Percentiles rank a stretch among this genome's conserved stretches.
Conservation (phyloP, 1,140 invertebrate species). For the Chironomus tepperi region DNA sequence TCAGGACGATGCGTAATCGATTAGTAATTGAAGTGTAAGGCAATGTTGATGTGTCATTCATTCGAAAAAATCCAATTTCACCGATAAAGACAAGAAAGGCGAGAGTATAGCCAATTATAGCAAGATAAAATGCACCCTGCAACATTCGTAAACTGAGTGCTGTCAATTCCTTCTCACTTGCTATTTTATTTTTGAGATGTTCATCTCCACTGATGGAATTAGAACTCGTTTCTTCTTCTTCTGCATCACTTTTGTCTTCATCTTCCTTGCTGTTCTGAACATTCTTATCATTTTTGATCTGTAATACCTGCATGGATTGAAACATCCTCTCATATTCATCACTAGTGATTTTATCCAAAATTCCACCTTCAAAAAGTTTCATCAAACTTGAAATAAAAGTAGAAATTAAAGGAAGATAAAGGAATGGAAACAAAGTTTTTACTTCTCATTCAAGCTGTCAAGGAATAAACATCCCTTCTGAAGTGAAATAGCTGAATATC, state of each 20-base stretch:
- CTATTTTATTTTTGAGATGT: conserved; percentile 23
- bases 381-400: conserved; percentile 46
- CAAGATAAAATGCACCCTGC: conserved; percentile 55
- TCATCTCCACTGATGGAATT: conserved; percentile 27
- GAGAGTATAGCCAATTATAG: conserved; percentile 45
- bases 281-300: conserved; percentile 25
- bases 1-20: too few relatives aligned
- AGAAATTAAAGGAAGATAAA: conserved; percentile 10
- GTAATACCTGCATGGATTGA: conserved; percentile 36
- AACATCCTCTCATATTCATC: conserved; percentile 58
- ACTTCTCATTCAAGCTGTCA: conserved; percentile 59
- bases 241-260: conserved; percentile 33
- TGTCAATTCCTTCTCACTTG: conserved; percentile 40
- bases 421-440: conserved; percentile 24
- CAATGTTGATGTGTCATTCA: not conserved
- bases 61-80: conserved; percentile 1
- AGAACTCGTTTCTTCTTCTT: conserved; percentile 31
- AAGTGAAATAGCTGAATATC: conserved; percentile 63
- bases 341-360: conserved; percentile 58
- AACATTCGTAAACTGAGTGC: conserved; percentile 55
- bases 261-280: conserved; percentile 26
- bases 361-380: conserved; percentile 59
- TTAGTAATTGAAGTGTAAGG: too few relatives aligned
- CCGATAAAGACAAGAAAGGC: conserved; percentile 26
- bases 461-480: conserved; percentile 60